phyloP scores from a whole-genome alignment of 2,888 invertebrate genomes.

The Sepiola atlantica region DNA sequence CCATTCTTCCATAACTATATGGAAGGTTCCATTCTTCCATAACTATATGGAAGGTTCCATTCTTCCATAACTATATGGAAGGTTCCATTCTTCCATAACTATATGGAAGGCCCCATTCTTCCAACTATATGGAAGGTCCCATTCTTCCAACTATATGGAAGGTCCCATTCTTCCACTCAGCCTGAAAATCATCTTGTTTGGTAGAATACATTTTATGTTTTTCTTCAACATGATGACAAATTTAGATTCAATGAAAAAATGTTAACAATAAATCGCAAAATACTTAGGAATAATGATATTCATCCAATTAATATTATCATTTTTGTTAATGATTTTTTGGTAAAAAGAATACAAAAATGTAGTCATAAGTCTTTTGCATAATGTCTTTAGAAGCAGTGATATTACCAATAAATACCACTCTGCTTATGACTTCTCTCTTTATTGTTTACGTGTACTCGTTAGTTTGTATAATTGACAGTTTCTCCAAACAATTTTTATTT shows the following conservation, averaged over 20 bases:
- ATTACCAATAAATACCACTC: not conserved
- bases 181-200: not conserved
- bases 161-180: too few species aligned
- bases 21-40: too few species aligned
- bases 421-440: not conserved
- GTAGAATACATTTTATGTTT: not conserved
- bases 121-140: too few species aligned
- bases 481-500: not conserved
- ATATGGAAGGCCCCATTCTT: too few species aligned
- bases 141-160: too few species aligned
- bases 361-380: not conserved
- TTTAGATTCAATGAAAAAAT: not conserved
- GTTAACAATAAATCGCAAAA: not conserved
- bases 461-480: not conserved
- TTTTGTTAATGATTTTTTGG: too few species aligned
- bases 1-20: too few species aligned
- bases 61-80: too few species aligned
- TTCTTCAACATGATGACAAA: not conserved
- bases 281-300: not conserved
- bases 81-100: too few species aligned
- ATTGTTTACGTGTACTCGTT: not conserved
- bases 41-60: too few species aligned
- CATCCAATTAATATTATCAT: not conserved
- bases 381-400: not conserved
- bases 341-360: too few species aligned